A percentile compares a stretch with the other conserved stretches of the same genome.
Evolutionary conservation across 2,113 vertebrate species (phyloP).

Genomic region (Orcinus orca): DNA sequence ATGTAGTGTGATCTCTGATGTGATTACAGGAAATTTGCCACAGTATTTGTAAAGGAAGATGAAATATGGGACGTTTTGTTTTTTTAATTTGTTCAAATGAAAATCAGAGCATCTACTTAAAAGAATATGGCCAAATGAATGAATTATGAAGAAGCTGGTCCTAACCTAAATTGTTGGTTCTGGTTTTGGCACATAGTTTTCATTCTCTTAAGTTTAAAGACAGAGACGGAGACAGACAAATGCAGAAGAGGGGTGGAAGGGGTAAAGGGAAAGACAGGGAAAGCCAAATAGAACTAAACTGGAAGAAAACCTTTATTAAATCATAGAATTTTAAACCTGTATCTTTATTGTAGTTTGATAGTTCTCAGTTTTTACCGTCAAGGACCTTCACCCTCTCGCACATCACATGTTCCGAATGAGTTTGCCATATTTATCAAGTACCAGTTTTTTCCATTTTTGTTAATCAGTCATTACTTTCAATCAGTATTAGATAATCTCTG

Average conservation of each 20-base stretch:
- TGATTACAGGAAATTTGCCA: background rate
- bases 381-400: background rate
- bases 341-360: background rate
- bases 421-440: background rate
- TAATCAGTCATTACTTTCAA: background rate
- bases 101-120: background rate
- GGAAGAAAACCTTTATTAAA: background rate
- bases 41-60: background rate
- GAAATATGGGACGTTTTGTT: background rate
- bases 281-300: background rate
- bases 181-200: background rate
- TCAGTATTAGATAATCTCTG: background rate
- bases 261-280: background rate
- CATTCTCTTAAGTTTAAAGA: conserved; percentile 11
- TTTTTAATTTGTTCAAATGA: background rate
- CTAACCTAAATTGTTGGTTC: conserved; percentile 36
- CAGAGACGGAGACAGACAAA: background rate
- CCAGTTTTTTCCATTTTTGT: background rate
- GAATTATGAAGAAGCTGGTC: background rate
- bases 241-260: background rate
- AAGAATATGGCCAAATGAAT: background rate
- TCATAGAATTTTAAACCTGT: background rate
- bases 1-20: background rate
- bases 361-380: background rate
- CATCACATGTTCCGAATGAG: background rate